Percentiles rank a stretch among this genome's conserved stretches.
Conservation (phyloP, 2,113 vertebrate species). For the Pomatostomus ruficeps region DNA sequence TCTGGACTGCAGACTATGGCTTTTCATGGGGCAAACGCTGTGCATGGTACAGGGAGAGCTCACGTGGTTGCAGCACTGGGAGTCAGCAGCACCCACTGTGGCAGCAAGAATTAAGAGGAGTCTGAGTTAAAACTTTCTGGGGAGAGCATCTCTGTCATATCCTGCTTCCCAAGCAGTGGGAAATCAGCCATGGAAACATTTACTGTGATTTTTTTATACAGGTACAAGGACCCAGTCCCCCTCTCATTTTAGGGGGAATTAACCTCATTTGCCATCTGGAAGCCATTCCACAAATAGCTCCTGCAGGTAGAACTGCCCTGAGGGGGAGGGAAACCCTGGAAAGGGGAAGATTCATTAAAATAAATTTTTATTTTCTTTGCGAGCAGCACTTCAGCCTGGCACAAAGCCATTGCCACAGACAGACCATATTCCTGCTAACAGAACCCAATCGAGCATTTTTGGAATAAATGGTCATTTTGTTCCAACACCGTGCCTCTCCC, state of each 20-base stretch:
- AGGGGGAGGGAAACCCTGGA: neutral
- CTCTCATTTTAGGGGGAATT: neutral
- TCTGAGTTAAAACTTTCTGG: neutral
- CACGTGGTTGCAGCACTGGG: neutral
- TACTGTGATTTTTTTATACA: neutral
- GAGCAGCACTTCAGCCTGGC: neutral
- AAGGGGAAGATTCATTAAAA: neutral
- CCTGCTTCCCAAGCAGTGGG: neutral
- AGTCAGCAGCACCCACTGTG: neutral
- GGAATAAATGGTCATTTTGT: neutral
- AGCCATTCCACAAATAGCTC: slow-evolving; percentile 36
- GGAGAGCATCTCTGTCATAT: neutral
- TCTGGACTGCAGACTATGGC: neutral
- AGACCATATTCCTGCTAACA: neutral
- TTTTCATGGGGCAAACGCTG: neutral
- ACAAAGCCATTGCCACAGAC: fast-evolving
- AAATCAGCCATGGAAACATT: neutral
- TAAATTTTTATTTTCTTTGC: neutral
- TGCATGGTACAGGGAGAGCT: fast-evolving
- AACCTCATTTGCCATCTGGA: slow-evolving; percentile 22
- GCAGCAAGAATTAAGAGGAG: neutral
- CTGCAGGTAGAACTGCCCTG: slow-evolving; percentile 6
- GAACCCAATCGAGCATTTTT: neutral
- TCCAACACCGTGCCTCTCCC: neutral
- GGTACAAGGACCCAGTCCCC: neutral